Percentiles rank a stretch among this genome's conserved stretches.
These are phyloP conservation scores for Hycleus cichorii DNA, from an alignment of 1,140 invertebrate genomes.

Conservation along the genomic window DNA sequence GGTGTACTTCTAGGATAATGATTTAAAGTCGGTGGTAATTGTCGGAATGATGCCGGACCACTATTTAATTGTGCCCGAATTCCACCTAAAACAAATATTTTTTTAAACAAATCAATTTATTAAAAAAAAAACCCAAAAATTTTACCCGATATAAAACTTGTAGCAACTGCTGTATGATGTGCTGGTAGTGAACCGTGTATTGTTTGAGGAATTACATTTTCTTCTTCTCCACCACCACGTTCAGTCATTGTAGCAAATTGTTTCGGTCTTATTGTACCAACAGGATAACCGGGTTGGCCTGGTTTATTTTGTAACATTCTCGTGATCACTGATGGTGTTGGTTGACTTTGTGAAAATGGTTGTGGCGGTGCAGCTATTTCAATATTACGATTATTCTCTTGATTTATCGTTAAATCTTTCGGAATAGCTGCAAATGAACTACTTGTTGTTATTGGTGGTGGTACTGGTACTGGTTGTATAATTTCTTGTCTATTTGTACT, in stretches of 20 bases:
- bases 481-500: conserved; percentile 25
- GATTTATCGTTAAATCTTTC: conserved; percentile 3
- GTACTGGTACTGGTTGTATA: conserved; percentile 35
- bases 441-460: conserved; percentile 23
- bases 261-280: conserved; percentile 30
- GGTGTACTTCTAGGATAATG: conserved; percentile 21
- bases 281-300: conserved; percentile 20
- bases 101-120: no score
- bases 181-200: conserved; percentile 9
- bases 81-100: background rate
- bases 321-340: conserved; percentile 52
- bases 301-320: conserved; percentile 53
- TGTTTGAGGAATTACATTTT: conserved; percentile 2
- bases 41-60: background rate
- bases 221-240: conserved; percentile 11
- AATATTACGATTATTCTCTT: conserved; percentile 27
- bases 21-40: conserved; percentile 9
- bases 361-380: conserved; percentile 41
- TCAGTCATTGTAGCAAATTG: conserved; percentile 33
- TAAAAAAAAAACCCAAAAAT: no score
- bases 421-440: background rate
- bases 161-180: background rate
- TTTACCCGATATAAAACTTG: no score
- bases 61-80: background rate
- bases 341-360: conserved; percentile 41